Conservation (phyloP, 2,888 invertebrate species). For the Drosophila neonasuta region DNA sequence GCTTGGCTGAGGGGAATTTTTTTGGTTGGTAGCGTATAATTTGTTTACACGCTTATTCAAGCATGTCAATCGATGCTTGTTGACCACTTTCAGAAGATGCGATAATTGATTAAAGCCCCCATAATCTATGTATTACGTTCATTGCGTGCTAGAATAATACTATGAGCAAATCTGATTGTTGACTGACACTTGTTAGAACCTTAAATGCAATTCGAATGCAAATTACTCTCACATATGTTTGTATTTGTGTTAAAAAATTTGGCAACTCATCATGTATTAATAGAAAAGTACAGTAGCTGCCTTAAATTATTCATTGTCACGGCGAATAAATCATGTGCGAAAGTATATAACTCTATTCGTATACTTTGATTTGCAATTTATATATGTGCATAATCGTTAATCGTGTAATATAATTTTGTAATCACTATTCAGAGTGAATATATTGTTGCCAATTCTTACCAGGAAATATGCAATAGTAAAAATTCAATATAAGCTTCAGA, state of each 20-base stretch:
- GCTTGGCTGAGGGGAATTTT: conserved; percentile 10
- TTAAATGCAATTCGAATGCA: conserved; percentile 23
- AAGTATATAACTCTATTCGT: not conserved
- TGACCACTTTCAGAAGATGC: not conserved
- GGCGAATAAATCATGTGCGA: conserved; percentile 10
- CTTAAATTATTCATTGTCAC: conserved; percentile 42
- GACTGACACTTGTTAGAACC: not conserved
- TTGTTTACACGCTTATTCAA: conserved; percentile 6
- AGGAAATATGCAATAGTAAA: too few relatives aligned
- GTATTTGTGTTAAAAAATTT: conserved; percentile 19
- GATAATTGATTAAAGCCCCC: conserved; percentile 25
- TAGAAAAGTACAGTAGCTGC: conserved; percentile 3
- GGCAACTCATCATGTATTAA: conserved; percentile 38
- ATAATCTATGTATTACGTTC: not conserved
- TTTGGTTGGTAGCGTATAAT: conserved; percentile 7
- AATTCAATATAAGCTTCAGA: too few relatives aligned
- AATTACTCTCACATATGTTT: conserved; percentile 14
- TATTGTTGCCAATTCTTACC: too few relatives aligned
- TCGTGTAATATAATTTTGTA: not conserved
- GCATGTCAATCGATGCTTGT: conserved; percentile 1
- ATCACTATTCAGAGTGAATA: not conserved
- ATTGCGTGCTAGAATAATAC: not conserved
- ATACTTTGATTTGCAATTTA: not conserved
- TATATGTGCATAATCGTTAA: not conserved
- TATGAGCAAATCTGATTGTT: conserved; percentile 16